Base-by-base conservation (phyloP, 92 coral and sea anemone genomes). In the Zoanthus sansibaricus region DNA sequence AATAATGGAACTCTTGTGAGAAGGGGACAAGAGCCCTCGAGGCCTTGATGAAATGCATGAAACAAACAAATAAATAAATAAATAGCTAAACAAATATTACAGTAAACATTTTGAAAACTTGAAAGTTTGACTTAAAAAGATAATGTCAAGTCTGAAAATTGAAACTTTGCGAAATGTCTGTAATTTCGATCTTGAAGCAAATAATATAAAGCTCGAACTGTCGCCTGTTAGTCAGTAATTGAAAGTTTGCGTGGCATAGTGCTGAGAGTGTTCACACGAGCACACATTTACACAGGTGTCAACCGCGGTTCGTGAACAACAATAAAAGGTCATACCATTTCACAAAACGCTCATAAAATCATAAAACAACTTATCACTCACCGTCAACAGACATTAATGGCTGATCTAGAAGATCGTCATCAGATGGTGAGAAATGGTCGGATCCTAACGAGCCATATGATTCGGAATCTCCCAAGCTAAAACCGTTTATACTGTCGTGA, bases 381-480 rank as follows among this genome's bases (percentile, higher is more conserved):
- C 85, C 85, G 75, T 80, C 85, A 67, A 67, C 85, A 45, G 85
- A 66, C 85, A 80, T 80, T 72, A 80, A 80, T 32, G 85, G 85
- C 49, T 80, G 85, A 68, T 80, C 85, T 46, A 80, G 47, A 80
- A 80, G 72, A 48, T 80, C 85, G 45, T 80, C 85, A 33, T 80
- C 85, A 48, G 85, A 80, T 21, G 75, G 85, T 67, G 85, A 46
- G 85, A 80, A 80, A 64, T 79, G 84, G 73, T 80, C 85, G 66
- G 64, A 67, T 80, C 61, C 85, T 80, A 80, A 52, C 44, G 85
- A 49, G 45, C 85, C 85, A 21, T 80, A 80, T 20, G 85, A 74
- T 11, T 80, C 85, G 6, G 59, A 66, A 18, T 80, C 85, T 5
- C 66, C 85, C 85, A 80, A 80, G 47, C 85, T 80, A 71, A 80